These are phyloP conservation scores for Aphidoletes aphidimyza DNA, from an alignment of 2,888 invertebrate species.

Conservation along the genomic window DNA sequence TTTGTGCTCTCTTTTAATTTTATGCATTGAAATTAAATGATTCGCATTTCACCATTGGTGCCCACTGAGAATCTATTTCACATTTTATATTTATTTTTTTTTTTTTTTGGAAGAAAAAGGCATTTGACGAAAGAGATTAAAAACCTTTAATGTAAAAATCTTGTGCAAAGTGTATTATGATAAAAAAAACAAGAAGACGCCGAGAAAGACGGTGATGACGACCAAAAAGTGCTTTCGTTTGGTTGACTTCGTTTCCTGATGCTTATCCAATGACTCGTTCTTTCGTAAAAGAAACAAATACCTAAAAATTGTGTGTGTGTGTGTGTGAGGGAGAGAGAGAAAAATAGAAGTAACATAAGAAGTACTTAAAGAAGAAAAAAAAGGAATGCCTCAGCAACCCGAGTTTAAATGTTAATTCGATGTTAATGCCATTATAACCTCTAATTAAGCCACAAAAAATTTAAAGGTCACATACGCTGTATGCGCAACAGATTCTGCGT, in stretches of 20 bases:
- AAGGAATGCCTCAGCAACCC: not conserved
- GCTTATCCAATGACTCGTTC: slow-evolving; percentile 31
- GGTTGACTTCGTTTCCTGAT: not conserved
- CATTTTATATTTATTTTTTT: too few species aligned
- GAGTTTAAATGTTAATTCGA: slow-evolving; percentile 26
- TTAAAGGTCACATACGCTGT: slow-evolving; percentile 14
- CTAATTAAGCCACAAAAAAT: slow-evolving; percentile 47
- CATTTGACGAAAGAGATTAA: slow-evolving; percentile 48
- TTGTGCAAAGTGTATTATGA: not conserved
- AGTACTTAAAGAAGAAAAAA: not conserved
- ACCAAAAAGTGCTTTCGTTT: not conserved
- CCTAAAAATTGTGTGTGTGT: not conserved
- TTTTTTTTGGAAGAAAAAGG: not conserved
- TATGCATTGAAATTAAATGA: slow-evolving; percentile 28
- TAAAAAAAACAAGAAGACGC: not conserved
- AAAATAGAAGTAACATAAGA: not conserved
- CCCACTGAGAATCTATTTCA: not conserved
- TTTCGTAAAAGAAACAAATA: not conserved
- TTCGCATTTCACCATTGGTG: not conserved
- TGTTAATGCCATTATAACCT: slow-evolving; percentile 49
- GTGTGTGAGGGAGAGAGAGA: not conserved
- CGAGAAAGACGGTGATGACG: too few species aligned
- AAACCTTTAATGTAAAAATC: slow-evolving; percentile 14
- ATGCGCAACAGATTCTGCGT: not conserved
- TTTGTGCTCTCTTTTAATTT: slow-evolving; percentile 26